Evolutionary conservation across 2,888 invertebrate genomes (phyloP).

Genomic region (Conistra vaccinii): DNA sequence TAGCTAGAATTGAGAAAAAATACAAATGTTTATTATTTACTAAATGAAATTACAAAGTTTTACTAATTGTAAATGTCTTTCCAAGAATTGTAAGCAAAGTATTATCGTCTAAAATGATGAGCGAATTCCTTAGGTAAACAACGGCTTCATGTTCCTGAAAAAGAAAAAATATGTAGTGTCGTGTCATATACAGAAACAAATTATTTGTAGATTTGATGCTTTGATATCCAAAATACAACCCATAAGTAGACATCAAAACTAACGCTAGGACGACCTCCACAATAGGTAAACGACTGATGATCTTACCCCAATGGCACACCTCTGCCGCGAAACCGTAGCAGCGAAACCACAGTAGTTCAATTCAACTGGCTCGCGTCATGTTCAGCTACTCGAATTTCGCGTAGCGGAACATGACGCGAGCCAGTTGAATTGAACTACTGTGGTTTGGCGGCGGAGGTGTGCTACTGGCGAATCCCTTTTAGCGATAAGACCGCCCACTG

Average conservation of each 20-base stretch:
- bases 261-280: background rate
- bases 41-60: background rate
- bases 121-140: too few species aligned
- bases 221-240: background rate
- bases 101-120: background rate
- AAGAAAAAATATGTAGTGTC: background rate
- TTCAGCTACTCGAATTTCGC: too few species aligned
- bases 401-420: too few species aligned
- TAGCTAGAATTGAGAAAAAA: slow-evolving; percentile 83
- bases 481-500: background rate
- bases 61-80: background rate
- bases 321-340: too few species aligned
- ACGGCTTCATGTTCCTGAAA: too few species aligned
- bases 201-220: background rate
- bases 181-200: background rate
- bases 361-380: too few species aligned
- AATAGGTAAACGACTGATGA: background rate
- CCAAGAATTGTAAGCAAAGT: background rate
- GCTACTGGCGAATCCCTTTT: too few species aligned
- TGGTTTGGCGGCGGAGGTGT: too few species aligned
- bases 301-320: too few species aligned
- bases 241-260: too few species aligned
- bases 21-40: background rate
- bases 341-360: too few species aligned
- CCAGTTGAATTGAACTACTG: too few species aligned